Percentiles rank a stretch among this genome's conserved stretches.
Conservation (phyloP, 2,797 vertebrate species). For the Protonibea diacanthus region DNA sequence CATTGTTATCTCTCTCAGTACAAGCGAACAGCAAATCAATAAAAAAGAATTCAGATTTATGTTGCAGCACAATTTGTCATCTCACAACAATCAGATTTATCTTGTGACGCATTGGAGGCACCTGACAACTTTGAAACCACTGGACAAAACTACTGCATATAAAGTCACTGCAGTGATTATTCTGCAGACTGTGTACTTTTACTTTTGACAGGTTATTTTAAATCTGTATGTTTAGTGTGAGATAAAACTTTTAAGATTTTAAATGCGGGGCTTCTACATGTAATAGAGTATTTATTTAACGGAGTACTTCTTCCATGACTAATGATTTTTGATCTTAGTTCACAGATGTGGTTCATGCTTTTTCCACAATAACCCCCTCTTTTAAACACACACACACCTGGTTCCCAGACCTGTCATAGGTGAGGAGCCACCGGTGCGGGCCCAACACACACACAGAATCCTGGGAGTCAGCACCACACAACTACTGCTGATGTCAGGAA, state of each 20-base stretch:
- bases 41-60: not conserved
- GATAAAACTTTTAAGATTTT: not conserved
- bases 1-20: not conserved
- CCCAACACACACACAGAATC: conserved; percentile 50
- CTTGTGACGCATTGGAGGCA: not conserved
- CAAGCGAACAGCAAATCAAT: no score
- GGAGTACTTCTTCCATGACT: not conserved
- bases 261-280: not conserved
- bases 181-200: not conserved
- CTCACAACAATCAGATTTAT: not conserved
- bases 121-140: not conserved
- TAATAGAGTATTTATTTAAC: not conserved
- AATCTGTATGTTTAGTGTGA: not conserved
- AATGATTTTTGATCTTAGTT: not conserved
- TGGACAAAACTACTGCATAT: not conserved
- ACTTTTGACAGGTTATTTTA: not conserved
- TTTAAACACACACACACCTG: conserved; percentile 34
- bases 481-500: conserved; percentile 75
- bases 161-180: not conserved
- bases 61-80: not conserved
- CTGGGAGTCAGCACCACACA: conserved; percentile 70
- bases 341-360: not conserved
- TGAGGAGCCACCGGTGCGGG: conserved; percentile 52
- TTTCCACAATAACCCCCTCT: not conserved
- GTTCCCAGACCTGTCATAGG: conserved; percentile 50